Evolutionary conservation across 2,888 invertebrate genomes (phyloP).

Genomic region (Gandaritis pyraliata): DNA sequence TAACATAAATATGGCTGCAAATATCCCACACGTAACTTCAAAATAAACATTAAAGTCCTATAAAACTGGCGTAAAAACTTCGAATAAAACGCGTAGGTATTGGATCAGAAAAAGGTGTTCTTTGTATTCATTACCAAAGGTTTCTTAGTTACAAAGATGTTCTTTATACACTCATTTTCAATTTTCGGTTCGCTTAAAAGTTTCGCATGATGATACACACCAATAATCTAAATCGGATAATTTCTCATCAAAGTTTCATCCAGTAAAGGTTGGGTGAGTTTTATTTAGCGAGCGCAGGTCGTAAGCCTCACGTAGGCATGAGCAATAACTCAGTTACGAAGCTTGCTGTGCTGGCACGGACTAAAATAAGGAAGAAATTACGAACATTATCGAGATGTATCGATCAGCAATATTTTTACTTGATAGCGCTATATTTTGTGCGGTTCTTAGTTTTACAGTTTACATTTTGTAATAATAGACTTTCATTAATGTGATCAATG

Average conservation of each 20-base stretch:
- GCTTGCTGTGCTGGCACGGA: conserved; percentile 13
- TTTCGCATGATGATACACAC: not conserved
- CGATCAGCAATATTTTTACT: conserved; percentile 29
- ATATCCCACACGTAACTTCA: conserved; percentile 22
- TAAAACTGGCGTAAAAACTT: conserved; percentile 10
- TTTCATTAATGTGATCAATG: conserved; percentile 12
- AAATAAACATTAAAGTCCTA: conserved; percentile 11
- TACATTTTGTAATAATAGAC: conserved; percentile 6
- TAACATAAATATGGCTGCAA: conserved; percentile 17
- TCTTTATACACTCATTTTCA: not conserved
- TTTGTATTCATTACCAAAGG: not conserved
- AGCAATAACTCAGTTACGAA: conserved; percentile 23
- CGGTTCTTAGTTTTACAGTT: conserved; percentile 4
- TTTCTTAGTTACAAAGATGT: not conserved
- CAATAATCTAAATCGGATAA: conserved; percentile 4
- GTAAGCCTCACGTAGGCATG: conserved; percentile 16
- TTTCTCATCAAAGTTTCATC: conserved; percentile 9
- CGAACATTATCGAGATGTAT: conserved; percentile 33
- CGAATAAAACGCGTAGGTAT: not conserved
- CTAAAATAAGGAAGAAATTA: conserved; percentile 36
- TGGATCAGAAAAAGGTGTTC: conserved; percentile 1
- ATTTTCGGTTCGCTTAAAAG: too few species aligned
- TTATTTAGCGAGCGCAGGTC: conserved; percentile 15
- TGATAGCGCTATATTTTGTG: conserved; percentile 27
- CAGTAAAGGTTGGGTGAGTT: conserved; percentile 4